Evolutionary conservation across 2,888 invertebrate species (phyloP), one percentile per base, ranked within the genome.

Genomic region (Callinectes sapidus): DNA sequence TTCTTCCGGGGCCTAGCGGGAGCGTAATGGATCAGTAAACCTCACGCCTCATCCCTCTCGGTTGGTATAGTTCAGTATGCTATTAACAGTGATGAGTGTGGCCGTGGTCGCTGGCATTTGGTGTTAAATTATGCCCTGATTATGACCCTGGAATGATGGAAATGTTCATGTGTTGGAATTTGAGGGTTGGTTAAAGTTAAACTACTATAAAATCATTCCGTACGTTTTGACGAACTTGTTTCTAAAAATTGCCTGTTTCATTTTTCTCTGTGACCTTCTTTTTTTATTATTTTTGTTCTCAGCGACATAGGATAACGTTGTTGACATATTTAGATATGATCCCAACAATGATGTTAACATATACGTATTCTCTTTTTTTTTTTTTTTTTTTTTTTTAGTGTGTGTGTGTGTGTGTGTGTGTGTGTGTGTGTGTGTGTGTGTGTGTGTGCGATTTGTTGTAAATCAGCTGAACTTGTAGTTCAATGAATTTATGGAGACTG

Each of bases 11-110:
- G 71, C 71, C 32, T 81, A 35, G 3, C 35, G 35, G 81, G 35
- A 14, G 18, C 81, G 81, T 81, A 81, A 81, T 81, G 81, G 81
- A 81, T 81, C 81, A 81, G 81, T 32, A 2, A 81, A 35, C 35
- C 35, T n/a, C 35, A 16, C 81, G 81, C 35, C 35, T 81, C 35
- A 0, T 81, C 35, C 35, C 81, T 81, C 81, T 0, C 32, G 35
- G 32, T 35, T 35, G n/a, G 35, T 35, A 35, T 81, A 16, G 14
- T 35, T 35, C 35, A 16, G 32, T 81, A 5, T 32, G 13, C 32
- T 81, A 16, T 81, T 81, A 81, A 61, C 23, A 61, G 23, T 61
- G 23, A 61, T 18, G 23, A 18, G 61, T 61, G 61, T 61, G 61
- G 23, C 61, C 61, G 23, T 61, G 61, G 18, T 61, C 23, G 23